Conservation (phyloP, 2,113 vertebrate genomes). For the Osmerus mordax region DNA sequence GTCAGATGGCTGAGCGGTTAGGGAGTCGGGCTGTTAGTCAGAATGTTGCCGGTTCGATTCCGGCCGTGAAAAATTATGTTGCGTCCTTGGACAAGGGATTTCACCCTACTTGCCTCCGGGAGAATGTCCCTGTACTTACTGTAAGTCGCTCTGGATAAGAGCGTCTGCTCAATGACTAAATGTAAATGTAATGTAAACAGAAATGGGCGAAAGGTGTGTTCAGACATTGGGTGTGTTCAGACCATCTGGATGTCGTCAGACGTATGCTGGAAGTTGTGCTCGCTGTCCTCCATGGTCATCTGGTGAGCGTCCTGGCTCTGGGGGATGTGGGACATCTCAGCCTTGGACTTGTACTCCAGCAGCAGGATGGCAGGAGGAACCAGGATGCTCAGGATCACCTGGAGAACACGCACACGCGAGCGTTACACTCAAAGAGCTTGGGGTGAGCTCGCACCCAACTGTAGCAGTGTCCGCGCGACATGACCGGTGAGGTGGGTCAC, state of each 20-base stretch:
- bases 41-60: too few species aligned
- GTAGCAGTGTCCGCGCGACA: neutral
- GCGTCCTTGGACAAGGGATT: too few species aligned
- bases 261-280: conserved; percentile 87
- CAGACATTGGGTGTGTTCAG: neutral
- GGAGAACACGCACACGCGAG: conserved; percentile 16
- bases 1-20: too few species aligned
- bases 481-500: conserved; percentile 59
- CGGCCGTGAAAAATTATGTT: too few species aligned
- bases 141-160: too few species aligned
- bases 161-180: too few species aligned
- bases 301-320: conserved; percentile 97
- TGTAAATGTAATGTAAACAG: neutral
- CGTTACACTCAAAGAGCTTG: too few species aligned
- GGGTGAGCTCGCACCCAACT: too few species aligned
- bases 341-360: conserved; percentile 97
- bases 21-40: too few species aligned
- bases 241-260: conserved; percentile 93
- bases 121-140: too few species aligned
- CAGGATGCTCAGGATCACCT: conserved; percentile 98
- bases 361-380: conserved; percentile 93
- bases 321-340: conserved; percentile 99
- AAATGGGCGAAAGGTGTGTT: neutral
- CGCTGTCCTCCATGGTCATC: conserved; percentile 98
- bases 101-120: too few species aligned